Base-by-base conservation (phyloP, 2,888 invertebrate species). In the Prosapia bicincta region DNA sequence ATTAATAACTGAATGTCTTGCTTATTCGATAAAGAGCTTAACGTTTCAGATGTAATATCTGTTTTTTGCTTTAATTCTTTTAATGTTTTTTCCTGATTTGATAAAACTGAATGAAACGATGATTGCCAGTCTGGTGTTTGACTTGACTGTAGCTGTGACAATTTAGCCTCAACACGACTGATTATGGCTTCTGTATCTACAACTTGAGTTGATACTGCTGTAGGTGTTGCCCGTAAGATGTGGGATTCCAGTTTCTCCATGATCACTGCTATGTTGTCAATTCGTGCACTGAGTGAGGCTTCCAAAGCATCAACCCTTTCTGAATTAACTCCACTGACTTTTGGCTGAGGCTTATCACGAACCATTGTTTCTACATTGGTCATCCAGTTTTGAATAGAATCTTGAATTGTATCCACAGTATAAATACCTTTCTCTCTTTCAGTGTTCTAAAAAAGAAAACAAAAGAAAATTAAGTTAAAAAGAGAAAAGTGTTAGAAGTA, bases 1-100 rank as follows among this genome's bases (percentile, higher is more conserved):
- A 89, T 87, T 32, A 89, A 82, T 13, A 85, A 84, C 75, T 88
- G 86, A 0, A 92, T 83, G 77, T 91, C 89, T 0, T 84, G 82
- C 20, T 85, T 84, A 3, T 86, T 84, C 3, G 90, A 88, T 66
- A 90, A 84, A 10, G 78, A 81, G 13, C 30, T 38, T 23, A 66
- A 26, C 6, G 25, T 66, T 10, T 32, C 66, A 32, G 38, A 23
- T 13, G 66, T 32, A 1, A 66, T 66, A 25, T 70, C 23, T 7
- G 70, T 66, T 23, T 70, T 70, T 25, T 73, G 38, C 26, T 73
- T 76, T 23, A 76, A 26, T 26, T 76, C 76, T n/a, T 2, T 30
- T 3, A 54, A 25, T 28, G 54, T 25, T 26, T 24, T 54, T 65
- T 30, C 69, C 13, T 76, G 76, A n/a, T 73, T 73, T 9, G n/a